Conservation (phyloP, 2,113 vertebrate species). For the Prietella phreatophila region DNA sequence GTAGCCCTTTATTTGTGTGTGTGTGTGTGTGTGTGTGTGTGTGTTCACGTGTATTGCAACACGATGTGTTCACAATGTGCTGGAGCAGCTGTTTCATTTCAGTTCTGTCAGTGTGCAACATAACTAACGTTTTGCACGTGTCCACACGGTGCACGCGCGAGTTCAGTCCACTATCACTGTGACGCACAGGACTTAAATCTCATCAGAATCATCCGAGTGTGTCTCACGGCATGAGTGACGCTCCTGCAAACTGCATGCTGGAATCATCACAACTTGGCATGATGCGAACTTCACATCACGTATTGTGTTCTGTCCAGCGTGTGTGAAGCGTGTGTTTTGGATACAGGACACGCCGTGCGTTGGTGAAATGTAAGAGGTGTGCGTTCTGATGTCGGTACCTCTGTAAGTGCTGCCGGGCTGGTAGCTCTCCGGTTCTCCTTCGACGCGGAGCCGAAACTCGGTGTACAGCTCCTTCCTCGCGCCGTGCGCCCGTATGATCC, state of each 20-base stretch:
- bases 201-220: not conserved
- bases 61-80: not conserved
- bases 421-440: slow-evolving; percentile 93
- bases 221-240: not conserved
- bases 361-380: not conserved
- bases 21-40: too few species aligned
- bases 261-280: not conserved
- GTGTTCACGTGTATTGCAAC: not conserved
- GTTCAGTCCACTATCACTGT: not conserved
- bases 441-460: slow-evolving; percentile 93
- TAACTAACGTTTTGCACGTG: not conserved
- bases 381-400: slow-evolving; percentile 72
- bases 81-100: not conserved
- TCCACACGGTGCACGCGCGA: not conserved
- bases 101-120: not conserved
- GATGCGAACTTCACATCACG: not conserved
- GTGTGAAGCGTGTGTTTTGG: not conserved
- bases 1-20: not conserved
- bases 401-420: slow-evolving; percentile 94
- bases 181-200: not conserved
- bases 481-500: slow-evolving; percentile 88
- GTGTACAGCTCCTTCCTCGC: slow-evolving; percentile 85
- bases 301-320: not conserved
- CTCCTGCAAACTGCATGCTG: not conserved
- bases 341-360: not conserved